Evolutionary conservation across 1,140 invertebrate species (phyloP).

Genomic region (Cydia fagiglandana): DNA sequence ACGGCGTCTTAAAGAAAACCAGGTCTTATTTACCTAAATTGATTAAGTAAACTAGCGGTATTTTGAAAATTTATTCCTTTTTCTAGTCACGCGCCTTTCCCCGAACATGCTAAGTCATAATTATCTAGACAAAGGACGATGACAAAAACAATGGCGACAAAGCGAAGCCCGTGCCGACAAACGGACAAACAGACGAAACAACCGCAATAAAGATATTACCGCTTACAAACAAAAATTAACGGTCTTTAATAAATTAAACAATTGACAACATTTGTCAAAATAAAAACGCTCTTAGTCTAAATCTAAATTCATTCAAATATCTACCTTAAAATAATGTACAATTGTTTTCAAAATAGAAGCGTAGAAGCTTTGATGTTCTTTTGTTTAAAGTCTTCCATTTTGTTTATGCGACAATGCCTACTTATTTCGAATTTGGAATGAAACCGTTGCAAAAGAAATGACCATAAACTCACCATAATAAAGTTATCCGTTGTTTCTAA

Average conservation of each 20-base stretch:
- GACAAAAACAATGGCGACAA: constrained; percentile 3
- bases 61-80: neutral
- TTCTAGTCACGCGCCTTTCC: neutral
- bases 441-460: constrained; percentile 17
- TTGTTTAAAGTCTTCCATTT: neutral
- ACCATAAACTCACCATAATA: neutral
- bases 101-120: constrained; percentile 4
- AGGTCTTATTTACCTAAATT: neutral
- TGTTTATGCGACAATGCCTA: neutral
- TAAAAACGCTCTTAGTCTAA: neutral
- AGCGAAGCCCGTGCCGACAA: constrained; percentile 11
- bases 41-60: neutral
- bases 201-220: constrained; percentile 4
- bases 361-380: neutral
- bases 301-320: neutral
- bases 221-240: constrained; percentile 9
- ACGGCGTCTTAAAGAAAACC: neutral
- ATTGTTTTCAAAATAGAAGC: neutral
- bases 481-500: neutral
- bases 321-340: neutral
- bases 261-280: neutral
- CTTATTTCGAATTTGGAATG: constrained; percentile 16
- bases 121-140: neutral
- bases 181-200: neutral
- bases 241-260: constrained; percentile 12